phyloP scores from a whole-genome alignment of 2,888 invertebrate genomes.

The Agrotis puta region DNA sequence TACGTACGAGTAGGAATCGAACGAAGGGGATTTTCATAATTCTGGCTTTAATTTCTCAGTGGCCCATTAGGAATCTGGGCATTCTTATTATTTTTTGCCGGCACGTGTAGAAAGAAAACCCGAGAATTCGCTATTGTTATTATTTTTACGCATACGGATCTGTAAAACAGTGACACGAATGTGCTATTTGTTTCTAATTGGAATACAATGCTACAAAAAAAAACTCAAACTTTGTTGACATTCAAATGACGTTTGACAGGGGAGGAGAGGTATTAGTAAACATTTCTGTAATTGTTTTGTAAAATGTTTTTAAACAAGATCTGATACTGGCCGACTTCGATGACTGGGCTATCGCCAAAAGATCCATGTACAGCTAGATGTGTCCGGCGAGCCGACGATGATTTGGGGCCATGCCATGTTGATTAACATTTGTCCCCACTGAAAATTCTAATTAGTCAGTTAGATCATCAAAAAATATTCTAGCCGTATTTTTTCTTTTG shows the following conservation, averaged over 20 bases:
- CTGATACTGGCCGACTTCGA: background rate
- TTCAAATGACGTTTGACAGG: background rate
- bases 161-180: slow-evolving; percentile 13
- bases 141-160: slow-evolving; percentile 17
- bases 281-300: background rate
- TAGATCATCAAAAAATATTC: no score
- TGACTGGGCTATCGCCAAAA: background rate
- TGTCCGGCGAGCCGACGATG: background rate
- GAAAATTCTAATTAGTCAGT: no score
- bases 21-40: no score
- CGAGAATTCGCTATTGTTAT: slow-evolving; percentile 10
- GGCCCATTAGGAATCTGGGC: no score
- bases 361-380: background rate
- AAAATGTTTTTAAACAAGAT: background rate
- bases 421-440: no score
- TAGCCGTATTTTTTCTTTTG: no score
- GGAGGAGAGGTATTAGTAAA: background rate
- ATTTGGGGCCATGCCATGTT: no score
- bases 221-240: no score
- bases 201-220: background rate
- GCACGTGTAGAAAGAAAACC: background rate
- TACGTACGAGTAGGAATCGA: no score
- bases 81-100: no score
- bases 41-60: no score
- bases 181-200: background rate